These are phyloP conservation scores for Pachycephus smyrnensis DNA, from an alignment of 2,888 invertebrate genomes.

Conservation along the genomic window DNA sequence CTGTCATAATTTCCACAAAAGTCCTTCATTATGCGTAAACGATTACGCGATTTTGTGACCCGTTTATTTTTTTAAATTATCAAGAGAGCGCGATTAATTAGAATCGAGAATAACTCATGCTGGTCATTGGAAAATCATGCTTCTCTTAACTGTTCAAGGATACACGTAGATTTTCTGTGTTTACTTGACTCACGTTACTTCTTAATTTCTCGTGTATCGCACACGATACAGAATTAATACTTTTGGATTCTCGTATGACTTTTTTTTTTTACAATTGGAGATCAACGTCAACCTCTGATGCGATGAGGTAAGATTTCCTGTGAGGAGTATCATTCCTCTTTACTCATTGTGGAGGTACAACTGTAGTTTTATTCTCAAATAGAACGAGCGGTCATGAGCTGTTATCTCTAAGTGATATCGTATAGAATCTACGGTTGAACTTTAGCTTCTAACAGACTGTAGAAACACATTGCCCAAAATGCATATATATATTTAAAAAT, in stretches of 20 bases:
- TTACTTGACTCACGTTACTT: neutral
- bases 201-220: neutral
- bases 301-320: neutral
- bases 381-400: neutral
- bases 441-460: neutral
- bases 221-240: neutral
- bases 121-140: neutral
- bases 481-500: neutral
- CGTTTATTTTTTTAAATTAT: neutral
- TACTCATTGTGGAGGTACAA: neutral
- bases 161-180: neutral
- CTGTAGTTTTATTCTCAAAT: neutral
- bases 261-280: neutral
- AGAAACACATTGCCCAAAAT: neutral
- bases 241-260: neutral
- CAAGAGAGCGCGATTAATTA: neutral
- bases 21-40: neutral
- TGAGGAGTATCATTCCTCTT: neutral
- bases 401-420: neutral
- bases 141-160: neutral
- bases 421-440: neutral
- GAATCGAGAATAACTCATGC: neutral
- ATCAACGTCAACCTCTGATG: neutral
- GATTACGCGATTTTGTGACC: neutral
- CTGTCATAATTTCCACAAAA: conserved; percentile 50